Conservation (phyloP, 2,888 invertebrate genomes). For the Scotopteryx bipunctaria region DNA sequence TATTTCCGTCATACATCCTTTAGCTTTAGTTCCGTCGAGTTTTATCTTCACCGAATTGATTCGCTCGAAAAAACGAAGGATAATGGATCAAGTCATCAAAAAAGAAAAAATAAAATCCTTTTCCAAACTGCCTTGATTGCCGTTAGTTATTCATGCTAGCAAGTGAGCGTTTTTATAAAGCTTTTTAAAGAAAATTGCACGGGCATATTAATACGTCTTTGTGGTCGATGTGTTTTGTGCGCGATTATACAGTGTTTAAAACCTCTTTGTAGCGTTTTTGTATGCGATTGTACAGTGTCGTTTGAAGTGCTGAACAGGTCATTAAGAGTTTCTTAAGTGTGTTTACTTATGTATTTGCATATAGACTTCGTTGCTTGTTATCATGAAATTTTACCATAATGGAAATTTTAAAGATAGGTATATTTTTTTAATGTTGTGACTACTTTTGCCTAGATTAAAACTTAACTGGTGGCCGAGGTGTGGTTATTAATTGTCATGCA, state of each 20-base stretch:
- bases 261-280: constrained; percentile 44
- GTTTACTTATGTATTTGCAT: constrained; percentile 14
- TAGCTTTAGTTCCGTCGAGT: too few relatives aligned
- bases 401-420: too few relatives aligned
- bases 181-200: constrained; percentile 45
- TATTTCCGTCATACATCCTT: constrained; percentile 31
- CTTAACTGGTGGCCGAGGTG: too few relatives aligned
- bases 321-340: constrained; percentile 14
- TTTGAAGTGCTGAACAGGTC: constrained; percentile 21
- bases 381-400: background rate
- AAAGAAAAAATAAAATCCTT: constrained; percentile 15
- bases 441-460: too few relatives aligned
- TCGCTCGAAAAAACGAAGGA: too few relatives aligned
- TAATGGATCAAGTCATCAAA: too few relatives aligned
- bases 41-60: too few relatives aligned
- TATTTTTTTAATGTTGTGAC: too few relatives aligned
- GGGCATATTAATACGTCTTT: constrained; percentile 49
- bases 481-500: too few relatives aligned
- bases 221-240: constrained; percentile 39
- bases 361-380: too few relatives aligned
- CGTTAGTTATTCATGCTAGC: constrained; percentile 47
- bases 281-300: constrained; percentile 18
- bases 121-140: constrained; percentile 38
- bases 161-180: constrained; percentile 39
- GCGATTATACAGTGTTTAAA: constrained; percentile 37